phyloP scores from a whole-genome alignment of 2,113 vertebrate genomes.

The Scytalopus superciliaris region DNA sequence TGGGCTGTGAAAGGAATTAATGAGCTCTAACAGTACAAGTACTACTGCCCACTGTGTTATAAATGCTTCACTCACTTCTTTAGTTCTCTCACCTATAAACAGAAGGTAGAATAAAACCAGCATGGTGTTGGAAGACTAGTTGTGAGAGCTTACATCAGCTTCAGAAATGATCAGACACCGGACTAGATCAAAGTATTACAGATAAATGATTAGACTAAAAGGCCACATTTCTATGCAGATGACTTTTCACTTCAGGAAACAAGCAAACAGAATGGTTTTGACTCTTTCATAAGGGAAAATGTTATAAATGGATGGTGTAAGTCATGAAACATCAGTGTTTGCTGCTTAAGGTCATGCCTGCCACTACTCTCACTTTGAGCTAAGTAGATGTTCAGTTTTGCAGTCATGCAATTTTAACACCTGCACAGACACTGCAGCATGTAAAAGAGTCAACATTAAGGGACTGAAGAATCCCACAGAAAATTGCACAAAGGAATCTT shows the following conservation, averaged over 20 bases:
- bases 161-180: not conserved
- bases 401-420: not conserved
- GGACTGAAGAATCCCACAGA: not conserved
- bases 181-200: not conserved
- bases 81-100: not conserved
- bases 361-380: not conserved
- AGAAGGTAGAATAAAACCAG: not conserved
- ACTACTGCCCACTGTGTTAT: not conserved
- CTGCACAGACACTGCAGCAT: not conserved
- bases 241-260: not conserved
- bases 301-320: not conserved
- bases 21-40: constrained; percentile 1
- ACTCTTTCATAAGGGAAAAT: not conserved
- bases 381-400: not conserved
- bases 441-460: not conserved
- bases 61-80: not conserved
- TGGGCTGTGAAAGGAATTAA: constrained; percentile 34
- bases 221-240: not conserved
- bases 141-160: not conserved
- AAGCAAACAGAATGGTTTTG: not conserved
- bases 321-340: not conserved
- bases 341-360: not conserved
- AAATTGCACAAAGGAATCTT: not conserved
- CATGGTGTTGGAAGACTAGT: not conserved
- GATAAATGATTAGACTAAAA: not conserved